phyloP scores from a whole-genome alignment of 2,113 vertebrate species.

The Pao palembangensis region DNA sequence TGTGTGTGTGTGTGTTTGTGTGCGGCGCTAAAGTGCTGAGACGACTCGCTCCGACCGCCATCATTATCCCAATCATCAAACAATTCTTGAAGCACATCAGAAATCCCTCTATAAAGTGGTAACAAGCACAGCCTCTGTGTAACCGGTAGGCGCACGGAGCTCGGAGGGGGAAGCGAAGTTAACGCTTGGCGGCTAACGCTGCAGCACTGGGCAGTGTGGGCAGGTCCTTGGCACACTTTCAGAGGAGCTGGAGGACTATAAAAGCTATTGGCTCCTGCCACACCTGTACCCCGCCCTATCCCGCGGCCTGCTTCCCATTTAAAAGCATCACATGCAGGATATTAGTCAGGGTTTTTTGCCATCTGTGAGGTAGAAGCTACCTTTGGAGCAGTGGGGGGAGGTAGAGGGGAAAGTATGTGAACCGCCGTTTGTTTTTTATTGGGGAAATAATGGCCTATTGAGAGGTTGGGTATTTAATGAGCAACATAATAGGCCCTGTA shows the following conservation, averaged over 20 bases:
- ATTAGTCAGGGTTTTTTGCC: conserved; percentile 76
- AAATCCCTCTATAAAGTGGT: conserved; percentile 68
- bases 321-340: conserved; percentile 77
- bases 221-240: conserved; percentile 75
- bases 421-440: conserved; percentile 77
- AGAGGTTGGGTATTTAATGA: conserved; percentile 78
- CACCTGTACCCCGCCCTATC: conserved; percentile 73
- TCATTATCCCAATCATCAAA: conserved; percentile 73
- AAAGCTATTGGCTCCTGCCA: conserved; percentile 73
- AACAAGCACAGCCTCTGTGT: conserved; percentile 68
- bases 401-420: conserved; percentile 66
- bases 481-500: conserved; percentile 78
- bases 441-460: conserved; percentile 81
- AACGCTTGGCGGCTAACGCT: conserved; percentile 60
- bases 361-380: conserved; percentile 70
- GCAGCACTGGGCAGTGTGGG: conserved; percentile 50
- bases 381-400: conserved; percentile 60
- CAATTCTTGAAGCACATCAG: conserved; percentile 69
- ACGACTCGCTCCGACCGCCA: conserved; percentile 58
- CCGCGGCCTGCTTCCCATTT: conserved; percentile 76
- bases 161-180: conserved; percentile 50
- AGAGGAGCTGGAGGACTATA: conserved; percentile 70
- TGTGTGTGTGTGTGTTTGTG: no score
- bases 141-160: conserved; percentile 60
- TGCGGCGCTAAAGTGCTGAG: conserved; percentile 56